phyloP scores from a whole-genome alignment of 1,140 invertebrate genomes.

The Drosophila takahashii region DNA sequence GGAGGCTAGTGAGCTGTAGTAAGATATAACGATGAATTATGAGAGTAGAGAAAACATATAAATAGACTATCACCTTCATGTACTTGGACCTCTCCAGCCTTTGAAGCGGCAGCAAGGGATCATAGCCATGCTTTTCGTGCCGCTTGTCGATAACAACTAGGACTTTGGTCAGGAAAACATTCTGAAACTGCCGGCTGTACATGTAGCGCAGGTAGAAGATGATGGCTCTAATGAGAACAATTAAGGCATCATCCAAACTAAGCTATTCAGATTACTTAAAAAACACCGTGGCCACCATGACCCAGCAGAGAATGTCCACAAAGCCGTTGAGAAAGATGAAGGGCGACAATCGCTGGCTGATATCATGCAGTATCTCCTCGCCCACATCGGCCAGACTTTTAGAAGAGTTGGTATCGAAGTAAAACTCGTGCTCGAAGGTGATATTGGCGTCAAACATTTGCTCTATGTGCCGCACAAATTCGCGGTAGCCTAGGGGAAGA shows the following conservation, averaged over 20 bases:
- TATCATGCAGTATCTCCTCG: constrained; percentile 86
- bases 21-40: background rate
- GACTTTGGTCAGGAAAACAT: constrained; percentile 89
- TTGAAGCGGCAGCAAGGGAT: constrained; percentile 90
- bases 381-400: constrained; percentile 86
- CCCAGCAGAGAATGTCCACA: constrained; percentile 49
- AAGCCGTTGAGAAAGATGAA: constrained; percentile 78
- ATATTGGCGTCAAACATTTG: constrained; percentile 89
- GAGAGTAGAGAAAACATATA: background rate
- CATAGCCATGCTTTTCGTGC: constrained; percentile 86
- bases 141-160: constrained; percentile 89
- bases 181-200: constrained; percentile 90
- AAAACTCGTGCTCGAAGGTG: constrained; percentile 88
- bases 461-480: constrained; percentile 86
- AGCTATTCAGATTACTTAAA: constrained; percentile 53
- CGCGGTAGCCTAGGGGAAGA: constrained; percentile 27
- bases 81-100: constrained; percentile 88
- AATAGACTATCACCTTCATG: constrained; percentile 86
- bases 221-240: constrained; percentile 86
- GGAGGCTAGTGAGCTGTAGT: constrained; percentile 85
- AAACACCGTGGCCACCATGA: constrained; percentile 59
- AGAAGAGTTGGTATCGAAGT: constrained; percentile 87
- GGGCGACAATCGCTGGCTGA: constrained; percentile 85
- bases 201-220: constrained; percentile 91
- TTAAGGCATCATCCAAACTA: background rate